phyloP scores from a whole-genome alignment of 1,140 invertebrate genomes.

The Musca vetustissima region DNA sequence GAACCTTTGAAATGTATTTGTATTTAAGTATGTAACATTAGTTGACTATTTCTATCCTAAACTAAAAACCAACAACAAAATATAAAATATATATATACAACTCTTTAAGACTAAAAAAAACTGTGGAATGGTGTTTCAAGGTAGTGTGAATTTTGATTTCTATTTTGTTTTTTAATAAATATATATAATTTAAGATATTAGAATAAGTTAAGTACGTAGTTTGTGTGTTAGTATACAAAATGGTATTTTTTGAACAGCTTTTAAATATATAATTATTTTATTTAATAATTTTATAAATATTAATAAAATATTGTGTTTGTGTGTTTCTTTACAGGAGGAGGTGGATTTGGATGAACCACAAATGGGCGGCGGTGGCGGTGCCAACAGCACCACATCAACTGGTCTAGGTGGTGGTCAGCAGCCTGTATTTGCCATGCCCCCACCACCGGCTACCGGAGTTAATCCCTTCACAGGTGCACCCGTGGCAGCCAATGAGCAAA shows the following conservation, averaged over 20 bases:
- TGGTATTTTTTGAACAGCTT: background rate
- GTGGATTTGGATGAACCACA: constrained; percentile 56
- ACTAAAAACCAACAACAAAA: no score
- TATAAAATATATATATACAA: no score
- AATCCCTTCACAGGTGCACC: constrained; percentile 54
- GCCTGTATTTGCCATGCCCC: constrained; percentile 59
- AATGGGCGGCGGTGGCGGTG: constrained; percentile 48
- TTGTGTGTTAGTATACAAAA: background rate
- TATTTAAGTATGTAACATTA: no score
- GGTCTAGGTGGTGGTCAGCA: constrained; percentile 36
- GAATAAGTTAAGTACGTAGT: no score
- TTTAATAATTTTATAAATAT: background rate
- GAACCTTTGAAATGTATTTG: no score
- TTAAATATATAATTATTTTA: background rate
- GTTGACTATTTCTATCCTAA: no score
- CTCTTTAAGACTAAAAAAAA: no score
- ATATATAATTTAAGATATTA: background rate
- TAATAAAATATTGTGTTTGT: constrained; percentile 13
- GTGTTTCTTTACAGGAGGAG: constrained; percentile 53
- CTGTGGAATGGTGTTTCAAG: background rate
- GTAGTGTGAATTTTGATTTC: background rate
- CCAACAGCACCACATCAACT: constrained; percentile 55
- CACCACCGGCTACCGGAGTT: constrained; percentile 48
- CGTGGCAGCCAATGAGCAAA: constrained; percentile 55
- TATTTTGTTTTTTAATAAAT: background rate